phyloP scores from a whole-genome alignment of 2,113 vertebrate genomes.

The Seriola dumerili region DNA sequence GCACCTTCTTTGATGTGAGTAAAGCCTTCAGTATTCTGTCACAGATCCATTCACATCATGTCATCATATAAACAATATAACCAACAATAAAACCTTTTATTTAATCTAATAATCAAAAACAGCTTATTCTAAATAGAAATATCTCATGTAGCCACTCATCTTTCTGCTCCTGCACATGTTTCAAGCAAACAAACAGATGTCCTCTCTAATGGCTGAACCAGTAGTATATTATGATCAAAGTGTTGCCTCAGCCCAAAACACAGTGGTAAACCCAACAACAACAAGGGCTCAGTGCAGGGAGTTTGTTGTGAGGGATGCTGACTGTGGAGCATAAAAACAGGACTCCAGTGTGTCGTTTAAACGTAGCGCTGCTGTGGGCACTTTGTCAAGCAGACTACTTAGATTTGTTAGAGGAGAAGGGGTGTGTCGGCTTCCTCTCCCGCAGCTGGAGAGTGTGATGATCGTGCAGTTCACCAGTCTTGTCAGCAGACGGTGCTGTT shows the following conservation, averaged over 20 bases:
- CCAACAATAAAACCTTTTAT: neutral
- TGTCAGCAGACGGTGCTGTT: conserved; percentile 66
- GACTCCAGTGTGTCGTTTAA: neutral
- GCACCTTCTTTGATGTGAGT: conserved; percentile 98
- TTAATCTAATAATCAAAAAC: neutral
- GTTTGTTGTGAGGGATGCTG: neutral
- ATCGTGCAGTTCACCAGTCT: neutral
- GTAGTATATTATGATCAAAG: neutral
- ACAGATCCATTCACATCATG: neutral
- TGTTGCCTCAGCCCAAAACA: neutral
- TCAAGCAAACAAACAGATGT: neutral
- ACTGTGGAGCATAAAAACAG: neutral
- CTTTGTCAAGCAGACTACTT: neutral
- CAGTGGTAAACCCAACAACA: neutral
- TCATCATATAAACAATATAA: neutral
- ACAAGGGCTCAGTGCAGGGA: neutral
- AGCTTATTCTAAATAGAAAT: neutral
- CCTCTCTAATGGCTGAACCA: neutral
- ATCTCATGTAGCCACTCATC: neutral
- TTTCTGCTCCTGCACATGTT: neutral
- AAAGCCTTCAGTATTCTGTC: neutral
- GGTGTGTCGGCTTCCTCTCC: neutral
- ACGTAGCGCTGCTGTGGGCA: neutral
- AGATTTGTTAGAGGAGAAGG: neutral
- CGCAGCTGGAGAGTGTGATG: neutral